Conservation (phyloP, 2,797 vertebrate genomes). For the Sternotherus odoratus region DNA sequence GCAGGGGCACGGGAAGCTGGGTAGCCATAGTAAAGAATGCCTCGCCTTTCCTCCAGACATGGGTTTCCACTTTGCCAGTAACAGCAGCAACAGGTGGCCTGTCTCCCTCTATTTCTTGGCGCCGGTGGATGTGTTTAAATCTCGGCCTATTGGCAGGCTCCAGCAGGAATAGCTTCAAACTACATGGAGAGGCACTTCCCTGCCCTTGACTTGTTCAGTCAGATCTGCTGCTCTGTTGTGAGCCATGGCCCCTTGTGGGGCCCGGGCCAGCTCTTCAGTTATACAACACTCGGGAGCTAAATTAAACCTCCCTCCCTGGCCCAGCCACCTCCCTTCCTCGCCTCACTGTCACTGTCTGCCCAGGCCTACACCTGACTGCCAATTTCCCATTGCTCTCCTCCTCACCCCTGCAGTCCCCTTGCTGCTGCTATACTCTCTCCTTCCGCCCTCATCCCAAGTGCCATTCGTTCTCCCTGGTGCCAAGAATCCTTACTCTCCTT, state of each 20-base stretch:
- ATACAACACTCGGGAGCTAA: background rate
- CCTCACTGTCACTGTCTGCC: background rate
- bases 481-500: background rate
- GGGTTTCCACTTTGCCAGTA: background rate
- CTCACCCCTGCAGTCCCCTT: background rate
- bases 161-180: background rate
- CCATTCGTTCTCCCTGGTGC: background rate
- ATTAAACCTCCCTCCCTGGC: background rate
- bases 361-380: too few species aligned
- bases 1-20: background rate
- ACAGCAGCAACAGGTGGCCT: background rate
- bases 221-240: background rate
- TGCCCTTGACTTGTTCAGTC: background rate
- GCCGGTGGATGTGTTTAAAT: conserved; percentile 34
- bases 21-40: background rate
- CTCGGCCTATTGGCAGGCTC: background rate
- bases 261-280: background rate
- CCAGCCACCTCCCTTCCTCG: background rate
- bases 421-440: background rate
- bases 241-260: background rate
- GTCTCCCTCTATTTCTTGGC: background rate
- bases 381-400: background rate
- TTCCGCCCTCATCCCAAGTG: background rate
- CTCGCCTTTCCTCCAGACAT: background rate
- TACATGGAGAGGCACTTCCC: background rate